phyloP scores from a whole-genome alignment of 1,140 invertebrate genomes.

The Lordiphosa collinella region DNA sequence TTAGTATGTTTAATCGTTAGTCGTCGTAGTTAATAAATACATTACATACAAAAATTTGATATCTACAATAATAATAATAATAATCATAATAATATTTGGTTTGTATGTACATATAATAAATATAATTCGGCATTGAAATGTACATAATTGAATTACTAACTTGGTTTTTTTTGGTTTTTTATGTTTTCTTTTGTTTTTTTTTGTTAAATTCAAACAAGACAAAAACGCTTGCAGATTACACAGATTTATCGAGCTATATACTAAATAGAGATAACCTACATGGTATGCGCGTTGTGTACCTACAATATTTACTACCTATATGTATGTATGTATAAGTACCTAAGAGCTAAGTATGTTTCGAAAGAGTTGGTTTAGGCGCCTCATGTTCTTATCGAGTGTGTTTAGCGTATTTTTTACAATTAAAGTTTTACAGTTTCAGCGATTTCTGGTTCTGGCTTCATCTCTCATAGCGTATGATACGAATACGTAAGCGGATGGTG shows the following conservation, averaged over 20 bases:
- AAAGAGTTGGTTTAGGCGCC: conserved; percentile 12
- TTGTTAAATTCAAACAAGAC: conserved; percentile 60
- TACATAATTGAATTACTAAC: conserved; percentile 68
- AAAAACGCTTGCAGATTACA: conserved; percentile 71
- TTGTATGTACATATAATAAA: conserved; percentile 54
- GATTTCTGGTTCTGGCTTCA: conserved; percentile 15
- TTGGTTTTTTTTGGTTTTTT: conserved; percentile 4
- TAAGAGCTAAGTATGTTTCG: conserved; percentile 29
- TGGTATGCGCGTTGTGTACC: conserved; percentile 23
- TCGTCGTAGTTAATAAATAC: conserved; percentile 45
- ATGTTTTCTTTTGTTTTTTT: background rate
- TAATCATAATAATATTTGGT: too few species aligned
- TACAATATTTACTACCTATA: conserved; percentile 22
- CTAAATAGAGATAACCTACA: conserved; percentile 35
- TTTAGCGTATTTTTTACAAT: conserved; percentile 4
- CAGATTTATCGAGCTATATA: conserved; percentile 51
- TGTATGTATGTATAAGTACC: conserved; percentile 27
- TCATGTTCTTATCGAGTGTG: background rate
- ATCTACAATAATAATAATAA: conserved; percentile 52
- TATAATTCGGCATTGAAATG: conserved; percentile 45
- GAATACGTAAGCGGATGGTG: conserved; percentile 46
- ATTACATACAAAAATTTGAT: conserved; percentile 68
- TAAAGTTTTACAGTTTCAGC: conserved; percentile 10
- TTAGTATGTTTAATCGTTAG: conserved; percentile 12
- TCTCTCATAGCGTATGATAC: conserved; percentile 55